Evolutionary conservation across 2,888 invertebrate species (phyloP), one percentile per base, ranked within the genome.

Genomic region (Fragum whitleyi): DNA sequence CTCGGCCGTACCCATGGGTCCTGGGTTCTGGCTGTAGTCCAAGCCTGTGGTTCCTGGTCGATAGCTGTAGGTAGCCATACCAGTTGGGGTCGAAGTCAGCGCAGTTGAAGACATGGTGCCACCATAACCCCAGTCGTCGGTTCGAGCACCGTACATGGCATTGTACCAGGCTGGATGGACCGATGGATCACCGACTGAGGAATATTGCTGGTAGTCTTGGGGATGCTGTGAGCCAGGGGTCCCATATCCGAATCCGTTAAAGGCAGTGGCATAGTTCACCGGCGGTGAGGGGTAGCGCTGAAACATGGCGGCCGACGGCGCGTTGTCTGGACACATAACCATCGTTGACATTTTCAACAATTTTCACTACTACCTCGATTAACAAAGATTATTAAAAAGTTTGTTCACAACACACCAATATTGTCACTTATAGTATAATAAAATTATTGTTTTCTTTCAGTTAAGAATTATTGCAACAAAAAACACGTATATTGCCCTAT

Each of bases 91-190:
- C 23, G 73, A 68, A 16, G 85, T 74, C 47, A 85, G 74, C 5
- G 81, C 51, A 32, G 76, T 71, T 32, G 85, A 74, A 55, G 81
- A 2, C 28, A 68, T 65, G 36, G 78, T 77, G 23, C 74, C 70
- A 6, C 82, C 81, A 62, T 88, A 87, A 42, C 77, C 77, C 91
- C 91, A 91, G n/a, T 91, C 91, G 28, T 91, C 91, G 32, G 86
- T 71, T 9, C 84, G 81, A 9, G 80, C 67, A 3, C 81, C 87
- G 76, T 87, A 87, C 80, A 86, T 80, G 71, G 83, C 85, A 57
- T 82, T 86, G 75, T 86, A 88, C 79, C 84, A 86, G 16, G 86
- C 82, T 28, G 86, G 86, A 62, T 87, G 88, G 42, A 86, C 86
- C 16, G 79, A 32, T 14, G 83, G 86, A 59, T 88, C 88, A 1